Percentiles rank a stretch among this genome's conserved stretches.
Evolutionary conservation across 2,113 vertebrate species (phyloP).

Genomic region (Anseranas semipalmata): DNA sequence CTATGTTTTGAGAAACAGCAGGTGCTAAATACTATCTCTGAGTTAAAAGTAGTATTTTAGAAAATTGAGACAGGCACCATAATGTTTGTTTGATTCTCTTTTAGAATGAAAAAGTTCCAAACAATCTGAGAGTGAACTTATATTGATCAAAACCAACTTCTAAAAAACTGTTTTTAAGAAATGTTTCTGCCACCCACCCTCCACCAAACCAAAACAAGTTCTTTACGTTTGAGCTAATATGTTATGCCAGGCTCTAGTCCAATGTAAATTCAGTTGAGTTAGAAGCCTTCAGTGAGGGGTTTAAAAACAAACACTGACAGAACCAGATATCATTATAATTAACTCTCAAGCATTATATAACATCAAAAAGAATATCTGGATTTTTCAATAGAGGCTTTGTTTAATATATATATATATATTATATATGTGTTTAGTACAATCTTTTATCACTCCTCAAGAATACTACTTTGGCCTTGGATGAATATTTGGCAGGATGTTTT

Average conservation of each 20-base stretch:
- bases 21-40: not conserved
- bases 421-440: not conserved
- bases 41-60: not conserved
- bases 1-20: not conserved
- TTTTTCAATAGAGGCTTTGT: not conserved
- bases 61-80: not conserved
- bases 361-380: constrained; percentile 18
- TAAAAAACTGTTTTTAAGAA: not conserved
- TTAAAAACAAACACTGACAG: not conserved
- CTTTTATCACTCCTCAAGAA: not conserved
- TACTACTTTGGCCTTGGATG: not conserved
- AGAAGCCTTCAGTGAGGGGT: not conserved
- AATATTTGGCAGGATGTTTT: constrained; percentile 40
- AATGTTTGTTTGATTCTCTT: not conserved
- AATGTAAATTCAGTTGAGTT: not conserved
- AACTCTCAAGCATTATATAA: not conserved
- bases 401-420: not conserved
- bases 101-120: not conserved
- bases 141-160: not conserved
- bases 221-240: constrained; percentile 1
- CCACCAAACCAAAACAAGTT: not conserved
- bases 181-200: not conserved
- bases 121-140: not conserved
- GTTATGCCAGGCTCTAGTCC: not conserved
- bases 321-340: not conserved